A percentile compares a stretch with the other conserved stretches of the same genome.
These are phyloP conservation scores for Drosophila kanekoi DNA, from an alignment of 2,888 invertebrate genomes.

Conservation along the genomic window DNA sequence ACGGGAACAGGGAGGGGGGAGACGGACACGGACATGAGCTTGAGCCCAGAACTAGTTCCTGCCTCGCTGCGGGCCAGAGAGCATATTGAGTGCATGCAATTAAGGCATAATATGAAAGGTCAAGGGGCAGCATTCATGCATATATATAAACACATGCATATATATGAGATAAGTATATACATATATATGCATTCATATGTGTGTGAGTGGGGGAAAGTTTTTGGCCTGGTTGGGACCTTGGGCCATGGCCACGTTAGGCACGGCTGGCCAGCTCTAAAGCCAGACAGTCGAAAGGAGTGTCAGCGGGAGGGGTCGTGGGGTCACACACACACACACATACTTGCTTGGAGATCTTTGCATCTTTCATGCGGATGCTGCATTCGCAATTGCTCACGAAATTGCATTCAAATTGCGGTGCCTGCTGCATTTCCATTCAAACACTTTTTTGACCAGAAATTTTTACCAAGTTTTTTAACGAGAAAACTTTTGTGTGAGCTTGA, in stretches of 20 bases:
- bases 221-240: slow-evolving; percentile 15
- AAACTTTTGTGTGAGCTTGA: slow-evolving; percentile 66
- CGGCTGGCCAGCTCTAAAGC: slow-evolving; percentile 13
- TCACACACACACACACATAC: slow-evolving; percentile 2
- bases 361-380: slow-evolving; percentile 56
- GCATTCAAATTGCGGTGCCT: slow-evolving; percentile 75
- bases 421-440: slow-evolving; percentile 61
- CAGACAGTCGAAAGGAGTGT: slow-evolving; percentile 12
- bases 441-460: slow-evolving; percentile 60
- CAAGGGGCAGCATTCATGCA: slow-evolving; percentile 47
- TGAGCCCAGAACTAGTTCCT: slow-evolving; percentile 26
- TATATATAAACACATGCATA: too few relatives aligned
- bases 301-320: neutral
- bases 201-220: slow-evolving; percentile 33
- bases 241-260: slow-evolving; percentile 10
- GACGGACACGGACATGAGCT: slow-evolving; percentile 18
- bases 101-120: slow-evolving; percentile 61
- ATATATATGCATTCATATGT: slow-evolving; percentile 15
- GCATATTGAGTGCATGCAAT: slow-evolving; percentile 45
- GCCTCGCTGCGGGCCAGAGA: slow-evolving; percentile 14
- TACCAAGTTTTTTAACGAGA: slow-evolving; percentile 79
- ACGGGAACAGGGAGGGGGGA: neutral
- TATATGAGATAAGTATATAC: neutral
- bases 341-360: slow-evolving; percentile 50
- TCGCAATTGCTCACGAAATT: slow-evolving; percentile 76